phyloP scores from a whole-genome alignment of 2,888 invertebrate species.

The Heliconius hortense region DNA sequence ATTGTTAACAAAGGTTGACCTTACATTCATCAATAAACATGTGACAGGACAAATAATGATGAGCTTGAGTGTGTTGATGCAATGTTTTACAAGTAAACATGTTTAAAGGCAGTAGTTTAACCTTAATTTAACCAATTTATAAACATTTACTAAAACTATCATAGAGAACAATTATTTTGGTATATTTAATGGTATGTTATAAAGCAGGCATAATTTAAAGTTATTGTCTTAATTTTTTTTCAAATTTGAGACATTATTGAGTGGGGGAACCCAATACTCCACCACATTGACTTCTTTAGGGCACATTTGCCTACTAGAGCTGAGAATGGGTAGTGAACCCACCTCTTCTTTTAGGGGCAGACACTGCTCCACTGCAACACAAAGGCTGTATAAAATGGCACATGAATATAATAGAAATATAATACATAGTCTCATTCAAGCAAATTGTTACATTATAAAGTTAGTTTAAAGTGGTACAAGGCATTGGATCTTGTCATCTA shows the following conservation, averaged over 20 bases:
- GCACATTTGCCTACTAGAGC: too few relatives aligned
- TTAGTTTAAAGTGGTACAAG: not conserved
- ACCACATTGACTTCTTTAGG: too few relatives aligned
- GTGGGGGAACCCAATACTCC: too few relatives aligned
- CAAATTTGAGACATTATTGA: too few relatives aligned
- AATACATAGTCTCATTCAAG: not conserved
- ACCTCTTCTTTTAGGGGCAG: too few relatives aligned
- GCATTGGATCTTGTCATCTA: conserved; percentile 1
- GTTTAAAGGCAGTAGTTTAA: conserved; percentile 2
- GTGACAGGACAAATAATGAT: conserved; percentile 27
- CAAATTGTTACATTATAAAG: not conserved
- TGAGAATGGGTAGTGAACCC: too few relatives aligned
- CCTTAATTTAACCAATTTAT: conserved; percentile 10
- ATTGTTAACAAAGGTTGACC: conserved; percentile 27
- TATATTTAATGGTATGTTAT: too few relatives aligned
- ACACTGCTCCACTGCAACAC: too few relatives aligned
- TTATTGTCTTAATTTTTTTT: too few relatives aligned
- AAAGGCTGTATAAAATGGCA: too few relatives aligned
- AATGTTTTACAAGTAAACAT: conserved; percentile 24
- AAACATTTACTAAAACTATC: not conserved
- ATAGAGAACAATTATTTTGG: not conserved
- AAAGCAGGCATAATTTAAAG: not conserved
- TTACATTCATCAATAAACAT: conserved; percentile 27
- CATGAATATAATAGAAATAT: not conserved
- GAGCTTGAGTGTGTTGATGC: conserved; percentile 19